phyloP scores from a whole-genome alignment of 2,888 invertebrate genomes.

The Pseudoips prasinana region DNA sequence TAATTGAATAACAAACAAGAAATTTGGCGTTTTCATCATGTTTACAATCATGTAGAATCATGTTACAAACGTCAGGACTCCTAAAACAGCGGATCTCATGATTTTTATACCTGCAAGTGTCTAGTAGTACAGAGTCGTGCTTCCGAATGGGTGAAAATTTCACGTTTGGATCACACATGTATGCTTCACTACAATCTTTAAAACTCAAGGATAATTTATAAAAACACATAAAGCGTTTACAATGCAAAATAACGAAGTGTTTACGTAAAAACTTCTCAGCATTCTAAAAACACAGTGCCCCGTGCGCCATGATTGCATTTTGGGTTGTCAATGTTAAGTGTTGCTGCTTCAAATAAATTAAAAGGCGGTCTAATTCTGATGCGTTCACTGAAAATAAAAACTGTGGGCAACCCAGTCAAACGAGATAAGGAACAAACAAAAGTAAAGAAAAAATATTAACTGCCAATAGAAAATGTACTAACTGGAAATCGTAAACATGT shows the following conservation, averaged over 20 bases:
- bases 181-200: conserved; percentile 68
- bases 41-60: conserved; percentile 44
- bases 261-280: conserved; percentile 83
- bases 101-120: conserved; percentile 81
- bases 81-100: conserved; percentile 76
- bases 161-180: conserved; percentile 74
- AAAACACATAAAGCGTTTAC: conserved; percentile 67
- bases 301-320: conserved; percentile 84
- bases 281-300: conserved; percentile 82
- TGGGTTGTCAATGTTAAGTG: conserved; percentile 80
- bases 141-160: conserved; percentile 72
- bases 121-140: conserved; percentile 78
- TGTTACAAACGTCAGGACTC: conserved; percentile 51
- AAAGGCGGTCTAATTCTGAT: conserved; percentile 66
- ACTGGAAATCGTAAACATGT: too few relatives aligned
- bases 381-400: conserved; percentile 59
- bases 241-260: conserved; percentile 77
- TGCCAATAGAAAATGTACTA: too few relatives aligned
- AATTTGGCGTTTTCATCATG: conserved; percentile 44
- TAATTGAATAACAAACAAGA: conserved; percentile 44
- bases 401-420: too few relatives aligned
- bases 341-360: conserved; percentile 61
- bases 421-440: too few relatives aligned
- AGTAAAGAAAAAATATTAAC: too few relatives aligned
- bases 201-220: conserved; percentile 69